Evolutionary conservation across 2,888 invertebrate species (phyloP), one percentile per base, ranked within the genome.

Genomic region (Harpagoxenus sublaevis): DNA sequence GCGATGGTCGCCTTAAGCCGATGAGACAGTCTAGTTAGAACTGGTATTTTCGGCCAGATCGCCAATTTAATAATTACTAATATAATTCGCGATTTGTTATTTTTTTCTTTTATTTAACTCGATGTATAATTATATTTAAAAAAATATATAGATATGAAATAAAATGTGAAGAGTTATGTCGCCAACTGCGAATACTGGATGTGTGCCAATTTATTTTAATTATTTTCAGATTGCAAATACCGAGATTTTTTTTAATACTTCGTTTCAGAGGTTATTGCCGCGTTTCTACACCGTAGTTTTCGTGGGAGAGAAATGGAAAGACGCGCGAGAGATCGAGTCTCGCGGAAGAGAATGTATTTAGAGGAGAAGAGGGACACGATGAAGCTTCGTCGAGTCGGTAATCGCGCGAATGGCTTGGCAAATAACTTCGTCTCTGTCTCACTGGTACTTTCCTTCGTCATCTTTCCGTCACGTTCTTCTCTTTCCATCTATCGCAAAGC

Each of bases 391-490:
- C 93, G 91, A 88, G 83, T 88, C 90, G 84, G 91, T 93, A 93
- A 94, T 94, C 93, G 92, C 90, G 92, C 89, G 91, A 91, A 94
- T 93, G 92, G 92, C 92, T 94, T 87, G 92, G 93, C 92, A 94
- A 94, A 94, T 94, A 94, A 91, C 89, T 82, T 85, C 86, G 84
- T 86, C 86, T 88, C 83, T 87, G 86, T 88, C 85, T 84, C 85
- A 86, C 88, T 77, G 78, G 81, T 82, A 84, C 87, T 81, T 57
- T 86, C 85, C 53, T 77, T 48, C 75, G 66, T 53, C 62, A 66
- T 71, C 73, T 87, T 86, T 63, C 81, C 39, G 60, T 57, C 79
- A 68, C 66, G 84, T 86, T 78, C 87, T 74, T 87, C 86, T 88
- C 85, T 78, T 78, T 86, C 87, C 66, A 45, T 77, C 70, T 15